A percentile compares a stretch with the other conserved stretches of the same genome.
Conservation (phyloP, 2,888 invertebrate genomes). For the Leucania comma region DNA sequence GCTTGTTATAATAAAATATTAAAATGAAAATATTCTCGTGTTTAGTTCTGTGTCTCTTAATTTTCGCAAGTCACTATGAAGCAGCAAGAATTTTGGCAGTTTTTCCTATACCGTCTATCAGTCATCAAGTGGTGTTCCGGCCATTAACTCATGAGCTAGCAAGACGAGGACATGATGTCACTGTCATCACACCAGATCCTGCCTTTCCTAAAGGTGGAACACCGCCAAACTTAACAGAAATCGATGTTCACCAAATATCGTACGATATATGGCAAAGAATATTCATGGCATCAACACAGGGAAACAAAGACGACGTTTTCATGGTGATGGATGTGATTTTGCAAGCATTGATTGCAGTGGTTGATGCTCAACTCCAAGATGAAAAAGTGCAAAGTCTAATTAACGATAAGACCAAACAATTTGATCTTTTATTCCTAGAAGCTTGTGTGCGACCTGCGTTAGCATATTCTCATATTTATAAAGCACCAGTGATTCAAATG, state of each 20-base stretch:
- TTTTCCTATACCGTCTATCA: constrained; percentile 81
- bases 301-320: constrained; percentile 38
- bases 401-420: constrained; percentile 59
- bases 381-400: constrained; percentile 64
- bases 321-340: constrained; percentile 31
- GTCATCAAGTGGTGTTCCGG: constrained; percentile 84
- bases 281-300: constrained; percentile 39
- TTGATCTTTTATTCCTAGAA: constrained; percentile 72
- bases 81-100: constrained; percentile 68
- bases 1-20: neutral
- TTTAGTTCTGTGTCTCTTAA: constrained; percentile 7
- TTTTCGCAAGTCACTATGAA: constrained; percentile 36
- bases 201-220: constrained; percentile 69
- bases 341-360: constrained; percentile 26
- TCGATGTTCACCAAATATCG: constrained; percentile 76
- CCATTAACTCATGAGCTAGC: constrained; percentile 80
- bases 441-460: constrained; percentile 59
- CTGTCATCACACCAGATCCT: constrained; percentile 82
- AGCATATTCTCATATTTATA: constrained; percentile 60
- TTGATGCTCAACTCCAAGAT: constrained; percentile 47
- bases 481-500: constrained; percentile 70
- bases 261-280: constrained; percentile 64
- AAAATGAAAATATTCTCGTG: constrained; percentile 23
- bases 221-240: constrained; percentile 80
- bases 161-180: constrained; percentile 83